Evolutionary conservation across 2,888 invertebrate species (phyloP).

Genomic region (Gari tellinella): DNA sequence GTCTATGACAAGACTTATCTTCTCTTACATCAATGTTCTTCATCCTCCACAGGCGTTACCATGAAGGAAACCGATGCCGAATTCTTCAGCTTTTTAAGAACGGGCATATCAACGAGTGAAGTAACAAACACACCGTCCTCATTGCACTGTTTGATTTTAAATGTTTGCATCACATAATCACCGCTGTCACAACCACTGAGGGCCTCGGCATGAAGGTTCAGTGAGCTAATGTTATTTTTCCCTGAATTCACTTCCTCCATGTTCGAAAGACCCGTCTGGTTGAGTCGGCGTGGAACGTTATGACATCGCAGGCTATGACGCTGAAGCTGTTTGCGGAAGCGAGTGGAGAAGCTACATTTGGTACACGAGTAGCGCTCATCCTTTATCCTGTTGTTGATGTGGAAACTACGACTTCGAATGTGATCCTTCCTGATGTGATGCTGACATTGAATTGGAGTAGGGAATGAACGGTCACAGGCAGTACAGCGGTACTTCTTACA

Average conservation of each 20-base stretch:
- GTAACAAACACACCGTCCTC: constrained; percentile 82
- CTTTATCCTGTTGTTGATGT: constrained; percentile 62
- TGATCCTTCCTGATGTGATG: constrained; percentile 78
- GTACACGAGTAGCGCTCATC: constrained; percentile 69
- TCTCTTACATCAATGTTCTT: constrained; percentile 33
- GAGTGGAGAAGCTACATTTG: constrained; percentile 73
- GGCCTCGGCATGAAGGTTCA: constrained; percentile 61
- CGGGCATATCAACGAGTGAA: constrained; percentile 96
- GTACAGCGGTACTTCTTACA: constrained; percentile 78
- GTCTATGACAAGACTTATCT: constrained; percentile 39
- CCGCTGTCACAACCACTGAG: constrained; percentile 48
- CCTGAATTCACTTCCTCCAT: constrained; percentile 61
- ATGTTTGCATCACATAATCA: constrained; percentile 94
- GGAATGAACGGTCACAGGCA: constrained; percentile 79
- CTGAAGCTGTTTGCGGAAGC: constrained; percentile 72
- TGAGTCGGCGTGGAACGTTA: constrained; percentile 36
- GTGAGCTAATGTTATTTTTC: constrained; percentile 58
- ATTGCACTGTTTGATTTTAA: constrained; percentile 84
- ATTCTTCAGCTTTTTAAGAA: constrained; percentile 93
- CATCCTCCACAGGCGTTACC: constrained; percentile 92
- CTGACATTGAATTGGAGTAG: constrained; percentile 75
- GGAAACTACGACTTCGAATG: constrained; percentile 71
- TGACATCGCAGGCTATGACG: constrained; percentile 68
- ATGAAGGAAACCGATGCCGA: constrained; percentile 96
- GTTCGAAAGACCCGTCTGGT: constrained; percentile 30